Conservation (phyloP, 2,113 vertebrate genomes). For the Anarhynchus alexandrinus region DNA sequence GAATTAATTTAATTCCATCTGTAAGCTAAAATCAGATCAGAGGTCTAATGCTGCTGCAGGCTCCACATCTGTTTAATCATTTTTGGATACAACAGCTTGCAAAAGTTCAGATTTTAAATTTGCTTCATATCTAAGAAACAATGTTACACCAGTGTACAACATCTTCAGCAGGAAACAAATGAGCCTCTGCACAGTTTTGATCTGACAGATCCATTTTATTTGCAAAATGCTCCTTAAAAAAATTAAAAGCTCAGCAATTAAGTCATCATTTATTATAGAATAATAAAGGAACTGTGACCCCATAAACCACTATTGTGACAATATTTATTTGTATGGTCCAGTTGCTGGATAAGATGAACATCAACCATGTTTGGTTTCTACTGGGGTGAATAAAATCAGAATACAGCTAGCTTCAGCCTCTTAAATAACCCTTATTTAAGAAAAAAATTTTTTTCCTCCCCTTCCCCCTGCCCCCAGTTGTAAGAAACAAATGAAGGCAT, state of each 20-base stretch:
- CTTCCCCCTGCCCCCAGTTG: rapidly evolving
- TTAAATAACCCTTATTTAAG: neutral
- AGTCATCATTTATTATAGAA: neutral
- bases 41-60: conserved; percentile 73
- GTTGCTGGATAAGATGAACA: neutral
- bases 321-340: neutral
- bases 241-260: neutral
- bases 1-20: conserved; percentile 74
- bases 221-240: neutral
- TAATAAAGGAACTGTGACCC: neutral
- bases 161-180: neutral
- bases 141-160: neutral
- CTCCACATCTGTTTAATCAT: conserved; percentile 76
- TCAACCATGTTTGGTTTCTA: neutral
- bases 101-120: conserved; percentile 71
- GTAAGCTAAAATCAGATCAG: conserved; percentile 76
- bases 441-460: neutral
- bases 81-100: conserved; percentile 69
- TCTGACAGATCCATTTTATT: neutral
- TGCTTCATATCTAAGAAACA: conserved; percentile 67
- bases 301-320: neutral
- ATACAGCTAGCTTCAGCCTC: neutral
- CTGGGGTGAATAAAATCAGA: neutral
- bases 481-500: conserved; percentile 15
- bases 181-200: neutral